These are phyloP conservation scores for Cheiracanthium punctorium DNA, from an alignment of 2,888 invertebrate species.

Conservation along the genomic window DNA sequence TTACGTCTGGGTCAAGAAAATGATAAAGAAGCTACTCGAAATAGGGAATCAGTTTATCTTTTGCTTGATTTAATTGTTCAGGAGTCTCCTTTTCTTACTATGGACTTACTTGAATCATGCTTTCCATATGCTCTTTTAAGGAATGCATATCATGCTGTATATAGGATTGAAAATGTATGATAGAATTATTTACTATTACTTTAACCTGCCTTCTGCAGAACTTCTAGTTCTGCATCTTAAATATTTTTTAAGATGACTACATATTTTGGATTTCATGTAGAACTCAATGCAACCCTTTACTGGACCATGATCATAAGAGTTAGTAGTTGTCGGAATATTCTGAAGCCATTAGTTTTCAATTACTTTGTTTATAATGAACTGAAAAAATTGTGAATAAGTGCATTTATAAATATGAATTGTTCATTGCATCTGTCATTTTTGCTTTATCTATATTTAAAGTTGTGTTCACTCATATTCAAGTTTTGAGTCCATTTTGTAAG, in stretches of 20 bases:
- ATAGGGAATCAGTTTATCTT: slow-evolving; percentile 97
- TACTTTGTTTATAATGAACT: not conserved
- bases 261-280: not conserved
- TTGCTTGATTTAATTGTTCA: slow-evolving; percentile 96
- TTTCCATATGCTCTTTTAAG: slow-evolving; percentile 98
- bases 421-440: slow-evolving; percentile 26
- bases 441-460: slow-evolving; percentile 33
- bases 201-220: slow-evolving; percentile 14
- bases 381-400: slow-evolving; percentile 28
- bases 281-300: not conserved
- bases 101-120: slow-evolving; percentile 98
- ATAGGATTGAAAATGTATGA: slow-evolving; percentile 79
- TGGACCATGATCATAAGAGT: not conserved
- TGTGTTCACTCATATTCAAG: not conserved
- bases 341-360: not conserved
- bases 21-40: slow-evolving; percentile 93
- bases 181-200: not conserved
- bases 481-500: slow-evolving; percentile 33
- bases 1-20: slow-evolving; percentile 95
- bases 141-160: slow-evolving; percentile 97
- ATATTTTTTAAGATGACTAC: not conserved
- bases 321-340: not conserved
- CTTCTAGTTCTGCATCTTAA: slow-evolving; percentile 1
- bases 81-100: slow-evolving; percentile 97
- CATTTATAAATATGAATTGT: slow-evolving; percentile 33